phyloP scores from a whole-genome alignment of 1,140 invertebrate species.

The Dendroctonus ponderosae region DNA sequence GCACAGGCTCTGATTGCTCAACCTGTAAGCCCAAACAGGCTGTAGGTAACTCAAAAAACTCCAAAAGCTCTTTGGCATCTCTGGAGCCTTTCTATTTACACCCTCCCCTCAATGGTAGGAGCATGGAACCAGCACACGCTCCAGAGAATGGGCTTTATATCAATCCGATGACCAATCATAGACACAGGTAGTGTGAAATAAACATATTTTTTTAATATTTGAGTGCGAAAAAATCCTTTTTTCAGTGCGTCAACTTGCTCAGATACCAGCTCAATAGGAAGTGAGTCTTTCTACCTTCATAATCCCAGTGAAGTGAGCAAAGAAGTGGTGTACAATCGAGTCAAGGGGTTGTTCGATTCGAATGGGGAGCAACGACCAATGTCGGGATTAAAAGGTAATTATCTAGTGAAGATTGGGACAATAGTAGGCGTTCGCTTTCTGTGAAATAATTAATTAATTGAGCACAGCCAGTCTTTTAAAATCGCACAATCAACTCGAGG shows the following conservation, averaged over 20 bases:
- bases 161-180: constrained; percentile 69
- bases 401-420: too few relatives aligned
- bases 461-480: too few relatives aligned
- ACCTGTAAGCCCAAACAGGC: constrained; percentile 42
- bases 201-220: constrained; percentile 6
- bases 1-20: constrained; percentile 43
- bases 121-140: constrained; percentile 53
- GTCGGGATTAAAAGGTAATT: constrained; percentile 48
- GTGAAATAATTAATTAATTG: too few relatives aligned
- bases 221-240: constrained; percentile 9
- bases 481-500: too few relatives aligned
- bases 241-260: constrained; percentile 42
- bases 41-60: constrained; percentile 13
- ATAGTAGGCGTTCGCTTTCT: too few relatives aligned
- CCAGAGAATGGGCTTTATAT: constrained; percentile 77
- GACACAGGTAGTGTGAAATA: constrained; percentile 42
- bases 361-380: constrained; percentile 36
- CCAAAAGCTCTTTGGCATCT: constrained; percentile 48
- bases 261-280: constrained; percentile 40
- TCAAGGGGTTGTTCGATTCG: constrained; percentile 73
- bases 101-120: constrained; percentile 54
- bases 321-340: constrained; percentile 67
- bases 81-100: constrained; percentile 71
- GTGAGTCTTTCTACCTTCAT: constrained; percentile 81
- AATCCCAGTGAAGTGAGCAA: constrained; percentile 65